Percentiles rank a stretch among this genome's conserved stretches.
Evolutionary conservation across 2,113 vertebrate genomes (phyloP).

Genomic region (Gallinago media): DNA sequence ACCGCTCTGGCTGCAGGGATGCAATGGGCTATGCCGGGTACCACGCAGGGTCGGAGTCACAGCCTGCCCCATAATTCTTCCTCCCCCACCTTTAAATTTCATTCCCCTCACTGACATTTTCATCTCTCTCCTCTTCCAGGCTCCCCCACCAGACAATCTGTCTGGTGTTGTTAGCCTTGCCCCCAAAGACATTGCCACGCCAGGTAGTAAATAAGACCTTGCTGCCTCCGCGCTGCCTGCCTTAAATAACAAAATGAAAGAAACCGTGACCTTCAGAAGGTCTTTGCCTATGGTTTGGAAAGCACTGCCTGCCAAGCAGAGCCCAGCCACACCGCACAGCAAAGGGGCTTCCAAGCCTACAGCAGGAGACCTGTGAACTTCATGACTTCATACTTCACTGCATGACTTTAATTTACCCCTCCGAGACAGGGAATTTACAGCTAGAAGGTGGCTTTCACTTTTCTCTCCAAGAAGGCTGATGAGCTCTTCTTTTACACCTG

Average conservation of each 20-base stretch:
- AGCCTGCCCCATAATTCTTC: constrained; percentile 10
- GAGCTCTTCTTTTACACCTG: neutral
- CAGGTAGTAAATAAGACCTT: constrained; percentile 47
- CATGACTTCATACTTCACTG: neutral
- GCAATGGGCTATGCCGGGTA: accelerated
- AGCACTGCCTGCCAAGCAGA: neutral
- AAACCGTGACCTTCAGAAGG: constrained; percentile 34
- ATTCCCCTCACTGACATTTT: constrained; percentile 24
- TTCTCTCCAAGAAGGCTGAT: neutral
- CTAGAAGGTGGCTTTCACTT: neutral
- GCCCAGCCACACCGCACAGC: neutral
- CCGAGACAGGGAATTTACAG: neutral
- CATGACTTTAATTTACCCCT: neutral
- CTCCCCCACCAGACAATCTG: constrained; percentile 35
- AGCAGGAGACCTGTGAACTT: neutral
- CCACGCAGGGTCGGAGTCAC: neutral
- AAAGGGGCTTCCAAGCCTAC: neutral
- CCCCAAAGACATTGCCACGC: neutral
- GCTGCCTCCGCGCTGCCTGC: constrained; percentile 12
- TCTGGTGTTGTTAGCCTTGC: constrained; percentile 56
- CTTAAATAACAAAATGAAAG: constrained; percentile 54
- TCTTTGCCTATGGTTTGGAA: neutral
- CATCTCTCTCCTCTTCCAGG: neutral
- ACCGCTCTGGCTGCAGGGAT: accelerated
- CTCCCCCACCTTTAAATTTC: constrained; percentile 31